Conservation (phyloP, 1,140 invertebrate species). For the Cydia pomonella region DNA sequence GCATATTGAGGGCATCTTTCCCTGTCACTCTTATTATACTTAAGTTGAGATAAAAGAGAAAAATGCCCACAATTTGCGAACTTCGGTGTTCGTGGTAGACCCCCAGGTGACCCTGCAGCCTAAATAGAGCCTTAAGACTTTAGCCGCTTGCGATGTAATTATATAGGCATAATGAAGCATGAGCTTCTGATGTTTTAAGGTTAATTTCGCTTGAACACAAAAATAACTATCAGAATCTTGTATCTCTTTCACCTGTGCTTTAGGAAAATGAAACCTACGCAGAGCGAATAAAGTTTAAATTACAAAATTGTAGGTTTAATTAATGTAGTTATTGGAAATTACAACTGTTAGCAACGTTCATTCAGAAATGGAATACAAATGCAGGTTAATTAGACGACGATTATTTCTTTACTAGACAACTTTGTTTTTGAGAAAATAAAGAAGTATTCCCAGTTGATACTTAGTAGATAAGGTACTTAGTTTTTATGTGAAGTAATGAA, state of each 20-base stretch:
- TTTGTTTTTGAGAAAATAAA: not conserved
- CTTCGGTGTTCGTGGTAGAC: no score
- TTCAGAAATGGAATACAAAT: constrained; percentile 3
- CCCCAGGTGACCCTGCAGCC: not conserved
- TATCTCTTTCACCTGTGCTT: not conserved
- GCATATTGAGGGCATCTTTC: no score
- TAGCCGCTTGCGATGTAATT: not conserved
- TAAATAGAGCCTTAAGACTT: not conserved
- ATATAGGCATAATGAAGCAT: not conserved
- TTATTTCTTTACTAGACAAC: not conserved
- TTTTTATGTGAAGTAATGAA: no score
- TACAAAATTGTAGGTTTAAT: not conserved
- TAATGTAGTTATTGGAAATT: not conserved
- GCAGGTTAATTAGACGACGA: not conserved
- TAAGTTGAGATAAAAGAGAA: no score
- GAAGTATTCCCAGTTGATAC: no score
- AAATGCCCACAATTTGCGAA: no score
- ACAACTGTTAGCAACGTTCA: not conserved
- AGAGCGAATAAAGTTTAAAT: not conserved
- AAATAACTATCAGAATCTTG: not conserved
- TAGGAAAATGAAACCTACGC: not conserved
- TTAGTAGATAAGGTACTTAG: no score
- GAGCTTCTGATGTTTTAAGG: not conserved
- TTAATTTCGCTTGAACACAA: not conserved
- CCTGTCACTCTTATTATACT: no score